Evolutionary conservation across 2,797 vertebrate genomes (phyloP).

Genomic region (Acanthopagrus latus): DNA sequence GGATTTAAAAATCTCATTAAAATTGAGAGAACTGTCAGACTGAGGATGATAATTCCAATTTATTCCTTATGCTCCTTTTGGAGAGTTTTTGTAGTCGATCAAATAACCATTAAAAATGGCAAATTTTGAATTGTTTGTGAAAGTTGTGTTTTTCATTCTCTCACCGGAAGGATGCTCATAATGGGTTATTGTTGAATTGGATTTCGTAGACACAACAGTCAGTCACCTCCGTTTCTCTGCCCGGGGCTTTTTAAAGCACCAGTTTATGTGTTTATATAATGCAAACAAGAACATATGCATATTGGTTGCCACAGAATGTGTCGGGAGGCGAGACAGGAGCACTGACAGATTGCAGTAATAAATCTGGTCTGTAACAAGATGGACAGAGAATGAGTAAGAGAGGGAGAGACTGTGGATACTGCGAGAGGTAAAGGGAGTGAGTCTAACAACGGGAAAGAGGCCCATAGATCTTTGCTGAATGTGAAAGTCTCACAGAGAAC

Average conservation of each 20-base stretch:
- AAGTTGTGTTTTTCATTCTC: constrained; percentile 25
- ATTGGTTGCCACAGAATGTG: constrained; percentile 62
- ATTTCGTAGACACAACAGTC: constrained; percentile 52
- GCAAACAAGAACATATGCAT: constrained; percentile 69
- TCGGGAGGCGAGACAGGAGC: constrained; percentile 63
- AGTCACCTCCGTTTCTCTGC: constrained; percentile 57
- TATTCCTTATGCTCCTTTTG: background rate
- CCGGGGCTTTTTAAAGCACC: constrained; percentile 48
- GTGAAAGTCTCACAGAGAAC: constrained; percentile 50
- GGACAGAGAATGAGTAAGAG: constrained; percentile 57
- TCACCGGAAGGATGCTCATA: constrained; percentile 19
- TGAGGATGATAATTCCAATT: background rate
- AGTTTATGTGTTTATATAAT: constrained; percentile 57
- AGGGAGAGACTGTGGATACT: constrained; percentile 37
- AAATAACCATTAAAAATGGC: background rate
- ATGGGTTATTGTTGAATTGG: constrained; percentile 52
- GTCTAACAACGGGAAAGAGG: constrained; percentile 41
- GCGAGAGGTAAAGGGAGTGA: constrained; percentile 37
- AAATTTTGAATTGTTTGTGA: constrained; percentile 13
- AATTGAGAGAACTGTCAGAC: constrained; percentile 14
- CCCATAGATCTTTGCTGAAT: constrained; percentile 48
- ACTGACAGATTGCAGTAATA: constrained; percentile 74
- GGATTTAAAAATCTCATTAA: constrained; percentile 25
- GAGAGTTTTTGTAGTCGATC: constrained; percentile 9
- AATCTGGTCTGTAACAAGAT: constrained; percentile 72